Percentiles rank a stretch among this genome's conserved stretches.
Conservation (phyloP, 2,797 vertebrate species). For the Echiichthys vipera region DNA sequence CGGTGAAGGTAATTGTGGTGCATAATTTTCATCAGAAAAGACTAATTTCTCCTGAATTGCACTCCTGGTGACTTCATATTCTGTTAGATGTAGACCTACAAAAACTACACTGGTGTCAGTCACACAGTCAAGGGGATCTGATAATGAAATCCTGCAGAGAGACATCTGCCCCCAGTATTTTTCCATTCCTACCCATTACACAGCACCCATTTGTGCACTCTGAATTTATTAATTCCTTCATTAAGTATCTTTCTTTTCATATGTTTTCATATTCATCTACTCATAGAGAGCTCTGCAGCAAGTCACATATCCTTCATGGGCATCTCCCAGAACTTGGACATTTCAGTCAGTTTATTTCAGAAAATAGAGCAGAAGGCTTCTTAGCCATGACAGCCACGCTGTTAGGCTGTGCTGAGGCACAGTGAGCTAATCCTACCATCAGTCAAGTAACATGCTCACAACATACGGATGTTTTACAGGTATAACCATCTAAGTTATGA, state of each 20-base stretch:
- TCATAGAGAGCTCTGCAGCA: not conserved
- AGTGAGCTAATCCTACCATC: not conserved
- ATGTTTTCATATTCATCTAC: not conserved
- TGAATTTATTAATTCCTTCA: not conserved
- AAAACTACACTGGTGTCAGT: slow-evolving; percentile 26
- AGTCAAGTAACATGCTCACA: not conserved
- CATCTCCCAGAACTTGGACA: not conserved
- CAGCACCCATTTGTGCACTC: not conserved
- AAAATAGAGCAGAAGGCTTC: not conserved
- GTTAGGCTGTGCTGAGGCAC: not conserved
- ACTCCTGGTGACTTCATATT: not conserved
- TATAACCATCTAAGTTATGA: not conserved
- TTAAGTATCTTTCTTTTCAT: not conserved
- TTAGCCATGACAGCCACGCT: not conserved
- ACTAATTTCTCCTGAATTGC: not conserved
- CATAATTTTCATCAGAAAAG: slow-evolving; percentile 1
- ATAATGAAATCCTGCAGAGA: slow-evolving; percentile 48
- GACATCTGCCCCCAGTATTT: slow-evolving; percentile 9
- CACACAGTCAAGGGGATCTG: slow-evolving; percentile 20
- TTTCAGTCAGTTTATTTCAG: not conserved
- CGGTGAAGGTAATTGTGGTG: not conserved
- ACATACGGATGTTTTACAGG: not conserved
- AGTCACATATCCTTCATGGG: not conserved
- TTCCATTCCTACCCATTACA: not conserved
- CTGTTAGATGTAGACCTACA: not conserved